Base-by-base conservation (phyloP, 53 echinoderm and acorn worm genomes). In the Glandiceps talaboti region DNA sequence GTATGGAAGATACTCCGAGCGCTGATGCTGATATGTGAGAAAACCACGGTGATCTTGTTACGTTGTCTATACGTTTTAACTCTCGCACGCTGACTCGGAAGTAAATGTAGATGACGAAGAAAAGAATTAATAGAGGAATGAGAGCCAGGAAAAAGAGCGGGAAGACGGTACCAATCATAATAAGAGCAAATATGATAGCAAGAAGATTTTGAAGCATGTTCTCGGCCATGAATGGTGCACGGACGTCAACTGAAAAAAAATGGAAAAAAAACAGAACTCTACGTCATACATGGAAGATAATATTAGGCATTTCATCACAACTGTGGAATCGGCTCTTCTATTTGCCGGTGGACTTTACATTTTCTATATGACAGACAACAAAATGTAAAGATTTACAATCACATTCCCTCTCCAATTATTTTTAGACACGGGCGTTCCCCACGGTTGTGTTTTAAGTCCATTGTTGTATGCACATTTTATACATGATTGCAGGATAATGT, bases 1-100 rank as follows among this genome's bases (percentile, higher is more conserved):
- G 94, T 25, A 94, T 86, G 25, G 94, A 92, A 1, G 90, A 31
- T 72, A 94, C 83, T 14, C 94, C 94, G 85, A 88, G 86, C 0
- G 92, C 84, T 0, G 94, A 92, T 1, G 94, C 92, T 0, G 88
- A 88, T 80, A 94, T 94, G 82, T 94, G 94, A 0, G 94, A 94
- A 81, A 94, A 94, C 94, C 94, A 94, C n/a, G 94, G 94, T 26
- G 94, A 94, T 33, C 94, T 83, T 0, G 90, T 92, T 1, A 92
- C 84, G 26, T 94, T 94, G 83, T 94, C 94, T 26, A 94, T 64
- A 28, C 90, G 87, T 80, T 94, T 94, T 45, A 94, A 84, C 79
- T 94, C 90, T 29, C 91, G 92, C 31, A 94, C 90, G 30, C 90
- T 86, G 82, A 77, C 86, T 30, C 94, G 91, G 31, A 92, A 94